phyloP scores from a whole-genome alignment of 2,888 invertebrate genomes.

The Amblyjoppa fuscipennis region DNA sequence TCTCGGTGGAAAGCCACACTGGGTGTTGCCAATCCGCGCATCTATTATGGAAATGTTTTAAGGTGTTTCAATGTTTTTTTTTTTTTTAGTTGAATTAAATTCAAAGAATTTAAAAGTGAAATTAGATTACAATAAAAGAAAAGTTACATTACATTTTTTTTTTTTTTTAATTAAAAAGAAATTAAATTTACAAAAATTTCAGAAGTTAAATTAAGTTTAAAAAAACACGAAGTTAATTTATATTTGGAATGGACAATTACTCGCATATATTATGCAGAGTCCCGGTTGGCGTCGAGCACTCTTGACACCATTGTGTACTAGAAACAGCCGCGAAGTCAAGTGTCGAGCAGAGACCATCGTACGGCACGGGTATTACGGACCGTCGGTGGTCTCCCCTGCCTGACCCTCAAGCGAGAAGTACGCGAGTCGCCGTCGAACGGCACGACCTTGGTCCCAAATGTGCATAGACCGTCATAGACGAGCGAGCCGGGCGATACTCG shows the following conservation, averaged over 20 bases:
- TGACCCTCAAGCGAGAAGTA: slow-evolving; percentile 44
- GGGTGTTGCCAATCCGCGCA: neutral
- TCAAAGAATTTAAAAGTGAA: too few relatives aligned
- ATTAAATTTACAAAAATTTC: neutral
- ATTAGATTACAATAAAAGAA: too few relatives aligned
- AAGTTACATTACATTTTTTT: neutral
- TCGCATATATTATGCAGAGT: neutral
- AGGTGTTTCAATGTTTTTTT: neutral
- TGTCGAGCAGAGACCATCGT: slow-evolving; percentile 47
- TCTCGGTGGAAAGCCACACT: neutral
- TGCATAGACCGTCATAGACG: slow-evolving; percentile 17
- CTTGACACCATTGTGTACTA: slow-evolving; percentile 44
- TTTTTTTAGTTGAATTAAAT: neutral
- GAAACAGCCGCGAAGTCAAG: slow-evolving; percentile 27
- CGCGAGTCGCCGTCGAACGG: slow-evolving; percentile 38
- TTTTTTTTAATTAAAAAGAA: neutral
- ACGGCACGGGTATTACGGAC: slow-evolving; percentile 45
- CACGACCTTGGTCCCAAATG: slow-evolving; percentile 57
- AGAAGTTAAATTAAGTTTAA: neutral
- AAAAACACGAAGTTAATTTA: neutral
- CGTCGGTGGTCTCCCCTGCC: slow-evolving; percentile 52
- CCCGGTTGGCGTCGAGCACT: slow-evolving; percentile 38
- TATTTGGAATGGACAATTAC: neutral
- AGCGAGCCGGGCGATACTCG: neutral
- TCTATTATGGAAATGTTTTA: neutral